Percentiles rank a stretch among this genome's conserved stretches.
These are phyloP conservation scores for Poeciliopsis retropinna DNA, from an alignment of 2,113 vertebrate species.

Conservation along the genomic window DNA sequence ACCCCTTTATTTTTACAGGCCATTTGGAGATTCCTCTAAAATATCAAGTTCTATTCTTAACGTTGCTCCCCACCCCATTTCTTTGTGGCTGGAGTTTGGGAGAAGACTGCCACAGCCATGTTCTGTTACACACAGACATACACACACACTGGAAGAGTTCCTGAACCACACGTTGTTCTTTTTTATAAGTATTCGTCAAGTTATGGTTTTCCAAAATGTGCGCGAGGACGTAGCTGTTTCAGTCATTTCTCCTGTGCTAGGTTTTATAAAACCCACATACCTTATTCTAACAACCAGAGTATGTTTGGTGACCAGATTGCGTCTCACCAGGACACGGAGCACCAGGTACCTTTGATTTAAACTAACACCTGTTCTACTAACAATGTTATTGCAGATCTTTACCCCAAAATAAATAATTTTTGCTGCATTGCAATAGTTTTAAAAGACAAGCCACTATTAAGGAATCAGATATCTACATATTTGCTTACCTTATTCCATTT, in stretches of 20 bases:
- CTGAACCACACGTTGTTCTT: constrained; percentile 63
- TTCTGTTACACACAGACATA: constrained; percentile 64
- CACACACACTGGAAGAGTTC: constrained; percentile 41
- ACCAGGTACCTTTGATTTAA: constrained; percentile 63
- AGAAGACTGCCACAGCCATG: constrained; percentile 44
- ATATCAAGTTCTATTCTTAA: constrained; percentile 79
- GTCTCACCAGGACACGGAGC: constrained; percentile 52
- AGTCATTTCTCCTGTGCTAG: constrained; percentile 46
- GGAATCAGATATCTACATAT: constrained; percentile 31
- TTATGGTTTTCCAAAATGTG: constrained; percentile 50
- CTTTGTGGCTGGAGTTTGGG: constrained; percentile 55
- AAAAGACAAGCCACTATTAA: background rate
- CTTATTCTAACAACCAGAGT: constrained; percentile 25
- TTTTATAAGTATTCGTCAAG: constrained; percentile 52
- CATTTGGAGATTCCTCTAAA: constrained; percentile 73
- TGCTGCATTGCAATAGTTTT: background rate
- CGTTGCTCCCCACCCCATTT: constrained; percentile 36
- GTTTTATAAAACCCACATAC: constrained; percentile 38
- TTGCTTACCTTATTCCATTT: background rate
- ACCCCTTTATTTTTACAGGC: constrained; percentile 78
- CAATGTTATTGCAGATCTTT: constrained; percentile 48
- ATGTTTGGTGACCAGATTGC: constrained; percentile 56
- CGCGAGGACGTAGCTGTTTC: constrained; percentile 40
- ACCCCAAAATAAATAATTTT: background rate
- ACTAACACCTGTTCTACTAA: constrained; percentile 63